Evolutionary conservation across 2,113 vertebrate species (phyloP).

Genomic region (Catharus fuscescens): DNA sequence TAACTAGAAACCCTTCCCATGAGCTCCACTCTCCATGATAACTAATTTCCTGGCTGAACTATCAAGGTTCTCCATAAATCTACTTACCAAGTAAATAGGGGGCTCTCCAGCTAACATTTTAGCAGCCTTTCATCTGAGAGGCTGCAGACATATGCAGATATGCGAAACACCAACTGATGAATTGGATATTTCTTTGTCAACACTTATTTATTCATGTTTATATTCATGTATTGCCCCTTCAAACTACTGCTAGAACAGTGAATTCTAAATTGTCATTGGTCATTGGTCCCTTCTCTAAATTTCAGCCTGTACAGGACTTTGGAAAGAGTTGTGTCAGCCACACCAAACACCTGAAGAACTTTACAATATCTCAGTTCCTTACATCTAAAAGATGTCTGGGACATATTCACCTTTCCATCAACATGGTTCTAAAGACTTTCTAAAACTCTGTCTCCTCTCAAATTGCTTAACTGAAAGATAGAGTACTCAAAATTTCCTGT

Average conservation of each 20-base stretch:
- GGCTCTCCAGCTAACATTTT: not conserved
- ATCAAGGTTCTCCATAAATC: not conserved
- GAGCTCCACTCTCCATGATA: not conserved
- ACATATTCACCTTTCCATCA: not conserved
- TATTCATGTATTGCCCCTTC: not conserved
- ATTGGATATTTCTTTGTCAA: not conserved
- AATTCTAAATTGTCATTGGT: not conserved
- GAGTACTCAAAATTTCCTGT: not conserved
- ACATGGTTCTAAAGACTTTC: not conserved
- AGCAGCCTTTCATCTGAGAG: not conserved
- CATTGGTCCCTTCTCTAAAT: not conserved
- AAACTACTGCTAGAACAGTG: not conserved
- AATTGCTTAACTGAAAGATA: not conserved
- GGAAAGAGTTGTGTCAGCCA: not conserved
- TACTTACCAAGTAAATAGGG: not conserved
- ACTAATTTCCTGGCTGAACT: not conserved
- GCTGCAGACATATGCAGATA: not conserved
- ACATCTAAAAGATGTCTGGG: not conserved
- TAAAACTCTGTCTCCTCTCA: not conserved
- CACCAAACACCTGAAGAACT: not conserved
- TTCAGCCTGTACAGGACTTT: not conserved
- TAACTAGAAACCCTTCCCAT: not conserved
- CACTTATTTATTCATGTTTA: not conserved
- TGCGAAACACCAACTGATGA: accelerated
- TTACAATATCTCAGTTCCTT: not conserved